These are phyloP conservation scores for Volucella zonaria DNA, from an alignment of 2,888 invertebrate species.

Conservation along the genomic window DNA sequence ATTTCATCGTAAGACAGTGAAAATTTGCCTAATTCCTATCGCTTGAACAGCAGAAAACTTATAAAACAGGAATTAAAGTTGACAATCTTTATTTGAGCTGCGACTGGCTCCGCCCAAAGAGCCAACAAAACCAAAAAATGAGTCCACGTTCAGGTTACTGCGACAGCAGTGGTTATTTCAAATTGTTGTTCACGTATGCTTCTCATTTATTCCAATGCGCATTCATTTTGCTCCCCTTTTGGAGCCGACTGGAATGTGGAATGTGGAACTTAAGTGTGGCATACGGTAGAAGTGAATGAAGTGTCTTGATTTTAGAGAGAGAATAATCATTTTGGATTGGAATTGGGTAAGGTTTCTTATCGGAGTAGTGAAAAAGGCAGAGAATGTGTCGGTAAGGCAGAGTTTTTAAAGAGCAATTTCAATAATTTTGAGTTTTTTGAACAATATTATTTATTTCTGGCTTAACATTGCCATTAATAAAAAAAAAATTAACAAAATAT, in stretches of 20 bases:
- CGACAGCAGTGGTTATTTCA: neutral
- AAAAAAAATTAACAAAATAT: no score
- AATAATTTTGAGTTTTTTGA: neutral
- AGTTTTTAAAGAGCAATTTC: neutral
- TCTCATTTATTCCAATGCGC: constrained; percentile 43
- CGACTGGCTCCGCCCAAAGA: constrained; percentile 40
- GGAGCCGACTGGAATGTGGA: constrained; percentile 34
- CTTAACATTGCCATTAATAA: no score
- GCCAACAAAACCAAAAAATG: constrained; percentile 11
- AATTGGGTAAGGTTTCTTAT: neutral
- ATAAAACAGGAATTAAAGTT: neutral
- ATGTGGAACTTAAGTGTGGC: constrained; percentile 40
- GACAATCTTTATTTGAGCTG: constrained; percentile 7
- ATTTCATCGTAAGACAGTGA: no score
- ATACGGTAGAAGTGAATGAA: neutral
- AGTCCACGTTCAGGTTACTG: no score
- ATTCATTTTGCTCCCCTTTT: constrained; percentile 23
- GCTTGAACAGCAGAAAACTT: no score
- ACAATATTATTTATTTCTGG: neutral
- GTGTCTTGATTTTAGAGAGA: neutral
- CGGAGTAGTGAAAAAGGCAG: neutral
- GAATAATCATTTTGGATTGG: neutral
- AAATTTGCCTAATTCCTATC: no score
- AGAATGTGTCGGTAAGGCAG: constrained; percentile 10
- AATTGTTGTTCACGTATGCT: neutral